phyloP scores from a whole-genome alignment of 1,140 invertebrate species.

The Drosophila albomicans region DNA sequence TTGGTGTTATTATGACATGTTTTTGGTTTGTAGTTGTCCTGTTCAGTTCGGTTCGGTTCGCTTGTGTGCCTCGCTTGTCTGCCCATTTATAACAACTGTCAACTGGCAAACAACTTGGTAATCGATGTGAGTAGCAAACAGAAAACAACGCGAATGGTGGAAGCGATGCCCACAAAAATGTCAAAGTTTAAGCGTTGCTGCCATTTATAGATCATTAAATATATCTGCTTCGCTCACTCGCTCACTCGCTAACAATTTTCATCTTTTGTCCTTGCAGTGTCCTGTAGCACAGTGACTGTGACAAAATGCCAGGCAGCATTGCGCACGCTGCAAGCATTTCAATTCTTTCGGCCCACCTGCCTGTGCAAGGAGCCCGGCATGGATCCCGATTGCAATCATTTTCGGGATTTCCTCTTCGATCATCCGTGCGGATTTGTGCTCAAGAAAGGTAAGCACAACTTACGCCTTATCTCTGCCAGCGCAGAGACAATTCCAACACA shows the following conservation, averaged over 20 bases:
- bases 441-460: conserved; percentile 90
- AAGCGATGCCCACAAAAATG: conserved; percentile 47
- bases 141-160: not conserved
- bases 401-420: conserved; percentile 95
- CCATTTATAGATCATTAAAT: conserved; percentile 82
- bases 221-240: conserved; percentile 31
- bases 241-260: conserved; percentile 6
- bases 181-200: conserved; percentile 77
- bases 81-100: conserved; percentile 82
- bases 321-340: conserved; percentile 93
- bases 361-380: conserved; percentile 94
- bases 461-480: not conserved
- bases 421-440: conserved; percentile 95
- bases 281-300: conserved; percentile 95
- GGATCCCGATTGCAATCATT: conserved; percentile 96
- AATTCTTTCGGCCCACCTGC: conserved; percentile 96
- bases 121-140: conserved; percentile 65
- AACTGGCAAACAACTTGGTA: conserved; percentile 58
- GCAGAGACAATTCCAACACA: not conserved
- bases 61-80: conserved; percentile 40
- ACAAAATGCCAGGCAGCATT: conserved; percentile 95
- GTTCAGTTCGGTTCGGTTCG: conserved; percentile 20
- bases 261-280: conserved; percentile 88
- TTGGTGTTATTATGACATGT: conserved; percentile 73
- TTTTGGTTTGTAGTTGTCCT: conserved; percentile 76